Evolutionary conservation across 2,113 vertebrate species (phyloP).

Genomic region (Cephalopholis sonnerati): DNA sequence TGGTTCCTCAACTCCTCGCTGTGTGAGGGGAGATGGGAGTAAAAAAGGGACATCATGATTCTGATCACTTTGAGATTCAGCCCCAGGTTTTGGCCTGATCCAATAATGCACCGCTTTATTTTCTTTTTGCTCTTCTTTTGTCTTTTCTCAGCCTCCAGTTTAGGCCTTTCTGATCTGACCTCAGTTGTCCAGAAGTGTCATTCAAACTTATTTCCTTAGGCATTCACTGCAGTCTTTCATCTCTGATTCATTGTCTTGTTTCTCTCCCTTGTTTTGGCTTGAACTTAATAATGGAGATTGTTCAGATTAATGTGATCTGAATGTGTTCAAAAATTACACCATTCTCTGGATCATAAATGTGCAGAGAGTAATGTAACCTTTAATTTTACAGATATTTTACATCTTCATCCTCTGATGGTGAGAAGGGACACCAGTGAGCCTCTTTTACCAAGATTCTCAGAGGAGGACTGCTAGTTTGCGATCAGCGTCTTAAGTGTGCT

Average conservation of each 20-base stretch:
- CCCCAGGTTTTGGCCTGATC: conserved; percentile 2
- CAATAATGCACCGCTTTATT: neutral
- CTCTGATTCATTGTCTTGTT: conserved; percentile 15
- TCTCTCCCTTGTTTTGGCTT: conserved; percentile 55
- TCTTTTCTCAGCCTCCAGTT: conserved; percentile 11
- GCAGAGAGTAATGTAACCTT: conserved; percentile 38
- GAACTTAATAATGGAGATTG: conserved; percentile 50
- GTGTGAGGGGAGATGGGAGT: conserved; percentile 14
- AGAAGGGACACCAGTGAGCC: conserved; percentile 4
- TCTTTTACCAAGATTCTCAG: conserved; percentile 31
- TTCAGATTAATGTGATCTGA: conserved; percentile 58
- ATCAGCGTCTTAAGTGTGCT: neutral
- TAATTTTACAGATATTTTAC: conserved; percentile 55
- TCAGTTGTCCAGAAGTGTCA: conserved; percentile 5
- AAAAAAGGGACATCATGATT: conserved; percentile 16
- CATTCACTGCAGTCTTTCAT: conserved; percentile 4
- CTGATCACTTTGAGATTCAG: conserved; percentile 21
- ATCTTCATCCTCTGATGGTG: conserved; percentile 29
- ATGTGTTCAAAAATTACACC: conserved; percentile 20
- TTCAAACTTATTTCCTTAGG: conserved; percentile 17
- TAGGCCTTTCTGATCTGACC: neutral
- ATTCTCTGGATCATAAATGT: conserved; percentile 31
- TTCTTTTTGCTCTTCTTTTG: conserved; percentile 20
- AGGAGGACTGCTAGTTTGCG: conserved; percentile 51
- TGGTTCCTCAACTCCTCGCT: neutral